These are phyloP conservation scores for Patella pellucida DNA, from an alignment of 2,888 invertebrate genomes.

Conservation along the genomic window DNA sequence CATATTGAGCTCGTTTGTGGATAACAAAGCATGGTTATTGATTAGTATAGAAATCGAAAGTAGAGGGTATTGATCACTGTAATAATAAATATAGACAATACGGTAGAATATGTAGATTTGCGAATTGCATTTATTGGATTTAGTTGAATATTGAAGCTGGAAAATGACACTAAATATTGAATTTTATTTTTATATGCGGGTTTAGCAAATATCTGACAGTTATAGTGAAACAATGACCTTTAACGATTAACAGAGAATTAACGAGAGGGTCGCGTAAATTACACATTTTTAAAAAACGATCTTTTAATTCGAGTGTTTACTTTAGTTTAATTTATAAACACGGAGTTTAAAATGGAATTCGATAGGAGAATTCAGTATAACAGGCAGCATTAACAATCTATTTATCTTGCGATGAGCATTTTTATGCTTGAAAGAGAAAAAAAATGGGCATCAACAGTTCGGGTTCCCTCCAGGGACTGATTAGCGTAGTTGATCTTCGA, in stretches of 20 bases:
- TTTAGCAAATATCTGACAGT: not conserved
- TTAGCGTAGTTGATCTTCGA: no score
- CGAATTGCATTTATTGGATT: not conserved
- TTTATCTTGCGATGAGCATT: not conserved
- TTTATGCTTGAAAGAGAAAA: not conserved
- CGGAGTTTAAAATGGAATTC: not conserved
- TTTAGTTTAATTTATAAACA: not conserved
- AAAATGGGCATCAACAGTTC: no score
- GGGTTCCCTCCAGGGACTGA: no score
- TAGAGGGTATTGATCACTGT: not conserved
- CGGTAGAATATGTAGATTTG: not conserved
- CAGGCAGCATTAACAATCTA: slow-evolving; percentile 9
- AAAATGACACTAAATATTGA: not conserved
- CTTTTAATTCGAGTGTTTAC: not conserved
- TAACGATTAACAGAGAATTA: slow-evolving; percentile 7
- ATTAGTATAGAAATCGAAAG: slow-evolving; percentile 5
- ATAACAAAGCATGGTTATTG: not conserved
- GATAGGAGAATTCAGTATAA: not conserved
- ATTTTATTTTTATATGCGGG: slow-evolving; percentile 4
- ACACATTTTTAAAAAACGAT: not conserved
- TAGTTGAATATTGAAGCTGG: no score
- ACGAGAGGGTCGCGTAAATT: not conserved
- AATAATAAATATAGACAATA: slow-evolving; percentile 7
- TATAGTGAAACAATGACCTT: not conserved
- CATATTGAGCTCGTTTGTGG: not conserved